Evolutionary conservation across 2,797 vertebrate species (phyloP).

Genomic region (Fistularia commersonii): DNA sequence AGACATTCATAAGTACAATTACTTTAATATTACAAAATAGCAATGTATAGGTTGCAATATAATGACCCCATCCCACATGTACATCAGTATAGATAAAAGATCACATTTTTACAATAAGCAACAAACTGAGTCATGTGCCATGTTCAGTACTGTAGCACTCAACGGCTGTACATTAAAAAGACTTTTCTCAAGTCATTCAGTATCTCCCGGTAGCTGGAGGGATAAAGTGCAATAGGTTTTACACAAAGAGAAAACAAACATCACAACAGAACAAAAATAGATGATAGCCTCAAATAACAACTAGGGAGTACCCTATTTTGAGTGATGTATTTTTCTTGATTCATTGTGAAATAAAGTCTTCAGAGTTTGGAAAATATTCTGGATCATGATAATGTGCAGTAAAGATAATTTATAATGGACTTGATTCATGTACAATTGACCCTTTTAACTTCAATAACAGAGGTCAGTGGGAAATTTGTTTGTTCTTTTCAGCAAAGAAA

Average conservation of each 20-base stretch:
- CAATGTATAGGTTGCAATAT: slow-evolving; percentile 71
- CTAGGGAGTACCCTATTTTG: no score
- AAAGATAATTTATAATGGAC: no score
- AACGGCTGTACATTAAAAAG: slow-evolving; percentile 42
- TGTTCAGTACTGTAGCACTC: slow-evolving; percentile 63
- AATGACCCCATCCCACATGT: slow-evolving; percentile 41
- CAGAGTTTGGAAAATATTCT: no score
- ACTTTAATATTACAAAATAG: slow-evolving; percentile 84
- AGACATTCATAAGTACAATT: slow-evolving; percentile 79
- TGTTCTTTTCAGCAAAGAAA: no score
- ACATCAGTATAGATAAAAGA: slow-evolving; percentile 54
- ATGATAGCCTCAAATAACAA: neutral
- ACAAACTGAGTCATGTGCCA: slow-evolving; percentile 51
- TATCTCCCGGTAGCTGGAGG: slow-evolving; percentile 48
- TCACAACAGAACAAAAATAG: slow-evolving; percentile 14
- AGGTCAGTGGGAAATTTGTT: no score
- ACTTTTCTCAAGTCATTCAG: slow-evolving; percentile 36
- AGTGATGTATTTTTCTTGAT: no score
- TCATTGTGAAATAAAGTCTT: no score
- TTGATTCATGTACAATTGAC: no score
- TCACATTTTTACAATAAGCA: slow-evolving; percentile 46
- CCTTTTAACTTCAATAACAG: no score
- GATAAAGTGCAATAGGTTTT: slow-evolving; percentile 84
- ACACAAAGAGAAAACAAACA: slow-evolving; percentile 13
- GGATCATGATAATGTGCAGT: no score